Evolutionary conservation across 1,140 invertebrate genomes (phyloP).

Genomic region (Euglossa dilemma): DNA sequence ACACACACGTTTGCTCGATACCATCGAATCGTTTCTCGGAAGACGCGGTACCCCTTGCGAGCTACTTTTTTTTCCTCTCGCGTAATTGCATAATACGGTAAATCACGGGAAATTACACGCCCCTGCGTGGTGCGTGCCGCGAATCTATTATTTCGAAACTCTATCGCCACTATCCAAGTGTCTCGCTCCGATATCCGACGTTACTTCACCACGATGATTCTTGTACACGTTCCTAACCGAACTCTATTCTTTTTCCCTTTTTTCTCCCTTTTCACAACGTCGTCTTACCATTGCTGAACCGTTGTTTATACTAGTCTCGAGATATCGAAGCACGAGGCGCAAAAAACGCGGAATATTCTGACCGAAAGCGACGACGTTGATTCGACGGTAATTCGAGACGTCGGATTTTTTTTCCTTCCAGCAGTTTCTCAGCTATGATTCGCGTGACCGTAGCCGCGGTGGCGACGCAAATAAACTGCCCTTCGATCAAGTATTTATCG

Average conservation of each 20-base stretch:
- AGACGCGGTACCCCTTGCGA: background rate
- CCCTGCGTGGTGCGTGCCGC: background rate
- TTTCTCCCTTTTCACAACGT: background rate
- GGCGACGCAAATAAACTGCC: background rate
- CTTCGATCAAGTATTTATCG: slow-evolving; percentile 24
- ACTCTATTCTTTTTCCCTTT: background rate
- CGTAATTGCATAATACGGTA: slow-evolving; percentile 12
- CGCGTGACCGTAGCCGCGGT: background rate
- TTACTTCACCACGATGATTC: background rate
- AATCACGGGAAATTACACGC: slow-evolving; percentile 12
- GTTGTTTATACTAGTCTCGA: background rate
- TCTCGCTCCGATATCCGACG: background rate
- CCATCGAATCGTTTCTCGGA: background rate
- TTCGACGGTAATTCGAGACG: background rate
- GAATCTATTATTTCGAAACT: slow-evolving; percentile 19
- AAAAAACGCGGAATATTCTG: background rate
- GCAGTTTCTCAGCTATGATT: background rate
- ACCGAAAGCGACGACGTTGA: background rate
- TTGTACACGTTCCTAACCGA: background rate
- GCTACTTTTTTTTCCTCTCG: slow-evolving; percentile 2
- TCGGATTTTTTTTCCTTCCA: background rate
- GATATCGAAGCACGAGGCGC: background rate
- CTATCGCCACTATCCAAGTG: background rate
- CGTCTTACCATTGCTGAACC: background rate
- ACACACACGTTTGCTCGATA: background rate